Percentiles rank a stretch among this genome's conserved stretches.
phyloP scores from a whole-genome alignment of 2,113 vertebrate genomes.

The Pao palembangensis region DNA sequence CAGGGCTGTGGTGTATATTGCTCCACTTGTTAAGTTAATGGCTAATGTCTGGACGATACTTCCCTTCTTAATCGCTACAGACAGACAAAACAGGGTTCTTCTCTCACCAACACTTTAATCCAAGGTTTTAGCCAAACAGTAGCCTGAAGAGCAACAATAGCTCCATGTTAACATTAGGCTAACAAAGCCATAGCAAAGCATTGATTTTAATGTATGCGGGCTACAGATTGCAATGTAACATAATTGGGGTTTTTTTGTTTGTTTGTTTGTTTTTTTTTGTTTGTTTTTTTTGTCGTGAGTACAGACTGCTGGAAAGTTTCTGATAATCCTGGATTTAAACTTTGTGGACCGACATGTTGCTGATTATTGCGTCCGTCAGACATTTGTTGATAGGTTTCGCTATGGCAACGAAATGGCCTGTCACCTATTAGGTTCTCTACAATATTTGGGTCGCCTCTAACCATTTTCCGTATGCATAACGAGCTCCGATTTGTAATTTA shows the following conservation, averaged over 20 bases:
- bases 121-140: constrained; percentile 30
- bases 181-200: constrained; percentile 62
- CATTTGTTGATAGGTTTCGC: constrained; percentile 45
- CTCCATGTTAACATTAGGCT: constrained; percentile 50
- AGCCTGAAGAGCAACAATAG: constrained; percentile 61
- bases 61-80: constrained; percentile 9
- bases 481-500: not conserved
- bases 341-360: constrained; percentile 54
- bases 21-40: constrained; percentile 26
- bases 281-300: not conserved
- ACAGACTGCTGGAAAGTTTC: constrained; percentile 13
- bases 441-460: not conserved
- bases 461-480: not conserved
- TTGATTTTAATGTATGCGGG: constrained; percentile 28
- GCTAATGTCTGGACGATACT: constrained; percentile 9
- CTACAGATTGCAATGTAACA: not conserved
- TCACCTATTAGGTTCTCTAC: not conserved
- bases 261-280: not conserved
- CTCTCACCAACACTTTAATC: constrained; percentile 39
- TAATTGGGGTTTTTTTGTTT: not conserved
- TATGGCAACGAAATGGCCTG: constrained; percentile 33
- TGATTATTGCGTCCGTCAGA: constrained; percentile 41
- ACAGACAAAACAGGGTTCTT: not conserved
- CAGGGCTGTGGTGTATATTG: constrained; percentile 42
- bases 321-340: constrained; percentile 12